Conservation (phyloP, 1,140 invertebrate genomes). For the Platyura marginata region DNA sequence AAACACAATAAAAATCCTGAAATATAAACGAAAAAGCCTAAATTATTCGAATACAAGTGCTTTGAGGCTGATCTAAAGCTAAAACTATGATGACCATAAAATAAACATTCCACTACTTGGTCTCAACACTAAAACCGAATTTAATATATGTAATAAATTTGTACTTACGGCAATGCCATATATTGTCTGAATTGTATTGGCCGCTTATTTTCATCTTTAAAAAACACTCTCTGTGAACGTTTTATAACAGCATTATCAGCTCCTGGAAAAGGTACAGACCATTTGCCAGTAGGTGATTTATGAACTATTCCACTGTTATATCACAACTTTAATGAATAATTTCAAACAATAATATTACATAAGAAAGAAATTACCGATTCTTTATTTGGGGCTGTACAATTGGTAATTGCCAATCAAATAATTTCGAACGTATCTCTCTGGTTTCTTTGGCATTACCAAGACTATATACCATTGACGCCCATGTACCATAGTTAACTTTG, state of each 20-base stretch:
- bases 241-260: constrained; percentile 61
- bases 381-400: too few species aligned
- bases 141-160: too few species aligned
- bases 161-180: too few species aligned
- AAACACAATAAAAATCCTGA: too few species aligned
- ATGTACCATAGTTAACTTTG: constrained; percentile 55
- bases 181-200: constrained; percentile 53
- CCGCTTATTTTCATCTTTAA: constrained; percentile 42
- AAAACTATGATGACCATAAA: too few species aligned
- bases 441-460: constrained; percentile 35
- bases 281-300: constrained; percentile 6
- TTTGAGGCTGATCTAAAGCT: too few species aligned
- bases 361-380: too few species aligned
- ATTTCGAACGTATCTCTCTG: constrained; percentile 33
- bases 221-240: constrained; percentile 55
- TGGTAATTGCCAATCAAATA: constrained; percentile 46
- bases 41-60: too few species aligned
- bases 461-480: constrained; percentile 61
- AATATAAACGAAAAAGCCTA: too few species aligned
- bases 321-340: constrained; percentile 24
- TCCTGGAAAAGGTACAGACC: constrained; percentile 53
- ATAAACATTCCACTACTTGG: too few species aligned
- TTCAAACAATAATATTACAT: too few species aligned
- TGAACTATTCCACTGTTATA: not conserved
- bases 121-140: too few species aligned